Conservation (phyloP, 2,888 invertebrate genomes). For the Lasioglossum pauxillum region DNA sequence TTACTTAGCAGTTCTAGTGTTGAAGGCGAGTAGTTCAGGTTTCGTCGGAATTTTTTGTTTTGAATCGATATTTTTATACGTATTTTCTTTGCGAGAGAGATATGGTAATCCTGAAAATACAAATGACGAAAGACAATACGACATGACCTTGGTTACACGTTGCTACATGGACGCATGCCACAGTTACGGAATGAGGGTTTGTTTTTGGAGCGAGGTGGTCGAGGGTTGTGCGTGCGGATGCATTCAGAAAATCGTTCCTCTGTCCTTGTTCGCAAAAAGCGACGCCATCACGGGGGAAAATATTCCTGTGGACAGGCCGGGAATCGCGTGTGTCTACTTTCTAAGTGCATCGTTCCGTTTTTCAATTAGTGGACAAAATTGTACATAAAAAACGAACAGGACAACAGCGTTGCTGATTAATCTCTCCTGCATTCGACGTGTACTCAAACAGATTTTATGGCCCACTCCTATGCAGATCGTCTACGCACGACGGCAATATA, state of each 20-base stretch:
- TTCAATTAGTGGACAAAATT: constrained; percentile 55
- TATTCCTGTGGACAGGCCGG: background rate
- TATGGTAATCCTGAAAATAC: background rate
- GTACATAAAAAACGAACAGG: constrained; percentile 23
- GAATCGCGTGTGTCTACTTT: constrained; percentile 46
- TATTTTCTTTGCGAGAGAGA: background rate
- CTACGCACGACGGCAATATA: constrained; percentile 9
- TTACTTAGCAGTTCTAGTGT: background rate
- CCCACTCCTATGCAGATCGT: constrained; percentile 75
- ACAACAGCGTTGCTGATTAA: constrained; percentile 58
- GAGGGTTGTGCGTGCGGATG: constrained; percentile 69
- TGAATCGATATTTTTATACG: background rate
- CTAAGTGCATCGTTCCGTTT: constrained; percentile 63
- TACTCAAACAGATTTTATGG: constrained; percentile 70
- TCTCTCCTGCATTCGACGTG: constrained; percentile 61
- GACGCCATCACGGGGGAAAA: constrained; percentile 3
- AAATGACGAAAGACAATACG: constrained; percentile 45
- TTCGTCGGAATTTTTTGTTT: background rate
- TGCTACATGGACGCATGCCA: constrained; percentile 77
- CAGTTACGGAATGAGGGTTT: constrained; percentile 67
- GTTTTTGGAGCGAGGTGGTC: constrained; percentile 1
- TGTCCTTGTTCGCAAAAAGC: constrained; percentile 26
- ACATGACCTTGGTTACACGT: constrained; percentile 55
- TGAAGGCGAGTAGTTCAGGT: background rate
- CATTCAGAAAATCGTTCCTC: constrained; percentile 70